Percentiles rank a stretch among this genome's conserved stretches.
phyloP scores from a whole-genome alignment of 1,140 invertebrate genomes.

The Heliconius hewitsoni region DNA sequence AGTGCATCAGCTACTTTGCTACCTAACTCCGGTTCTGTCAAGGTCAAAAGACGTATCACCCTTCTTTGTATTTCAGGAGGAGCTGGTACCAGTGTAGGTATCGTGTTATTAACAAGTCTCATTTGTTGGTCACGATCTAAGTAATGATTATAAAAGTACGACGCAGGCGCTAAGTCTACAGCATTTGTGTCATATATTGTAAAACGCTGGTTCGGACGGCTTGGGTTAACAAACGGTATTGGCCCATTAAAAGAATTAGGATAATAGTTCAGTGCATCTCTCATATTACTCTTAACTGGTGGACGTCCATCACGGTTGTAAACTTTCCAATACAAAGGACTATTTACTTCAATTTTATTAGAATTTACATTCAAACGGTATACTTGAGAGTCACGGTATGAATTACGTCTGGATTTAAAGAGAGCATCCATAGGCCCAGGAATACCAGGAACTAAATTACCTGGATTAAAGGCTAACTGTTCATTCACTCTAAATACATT shows the following conservation, averaged over 20 bases:
- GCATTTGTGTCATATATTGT: constrained; percentile 47
- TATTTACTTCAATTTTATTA: constrained; percentile 92
- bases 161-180: constrained; percentile 49
- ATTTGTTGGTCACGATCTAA: constrained; percentile 44
- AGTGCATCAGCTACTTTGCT: constrained; percentile 35
- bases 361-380: constrained; percentile 93
- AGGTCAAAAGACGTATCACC: constrained; percentile 40
- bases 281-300: constrained; percentile 66
- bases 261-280: constrained; percentile 94
- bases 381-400: constrained; percentile 91
- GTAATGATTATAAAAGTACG: constrained; percentile 54
- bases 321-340: constrained; percentile 84
- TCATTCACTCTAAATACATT: constrained; percentile 94
- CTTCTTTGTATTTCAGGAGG: constrained; percentile 36
- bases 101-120: constrained; percentile 50
- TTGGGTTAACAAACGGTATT: constrained; percentile 54
- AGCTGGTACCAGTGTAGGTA: constrained; percentile 33
- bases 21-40: constrained; percentile 47
- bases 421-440: constrained; percentile 92
- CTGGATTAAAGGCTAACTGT: constrained; percentile 92
- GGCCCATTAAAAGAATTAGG: constrained; percentile 96
- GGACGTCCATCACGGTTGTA: constrained; percentile 91
- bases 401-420: constrained; percentile 91
- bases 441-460: constrained; percentile 93
- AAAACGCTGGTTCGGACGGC: constrained; percentile 42